Conservation (phyloP, 37 sponge, comb jelly and placozoan species). For the Crambe crambe region DNA sequence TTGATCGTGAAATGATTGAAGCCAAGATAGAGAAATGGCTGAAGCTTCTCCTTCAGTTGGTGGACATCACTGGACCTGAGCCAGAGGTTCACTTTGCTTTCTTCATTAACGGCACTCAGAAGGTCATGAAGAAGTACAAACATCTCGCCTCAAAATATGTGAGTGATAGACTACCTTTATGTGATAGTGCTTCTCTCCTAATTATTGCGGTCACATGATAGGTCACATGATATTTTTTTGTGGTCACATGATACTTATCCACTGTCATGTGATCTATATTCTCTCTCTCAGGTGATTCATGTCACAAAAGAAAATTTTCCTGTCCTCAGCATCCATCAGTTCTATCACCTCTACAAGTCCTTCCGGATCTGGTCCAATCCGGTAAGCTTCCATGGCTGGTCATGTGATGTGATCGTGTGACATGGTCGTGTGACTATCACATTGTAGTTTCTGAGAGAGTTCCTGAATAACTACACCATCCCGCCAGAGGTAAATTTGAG, state of each 20-base stretch:
- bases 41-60: conserved; percentile 34
- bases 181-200: not conserved
- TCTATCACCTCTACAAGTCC: conserved; percentile 44
- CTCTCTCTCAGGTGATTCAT: conserved; percentile 21
- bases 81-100: conserved; percentile 11
- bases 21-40: conserved; percentile 33
- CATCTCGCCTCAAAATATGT: conserved; percentile 19
- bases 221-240: no score
- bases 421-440: not conserved
- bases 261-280: not conserved
- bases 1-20: conserved; percentile 2
- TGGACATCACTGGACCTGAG: conserved; percentile 34
- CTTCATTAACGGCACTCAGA: conserved; percentile 7
- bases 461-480: conserved; percentile 29
- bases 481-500: conserved; percentile 19
- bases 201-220: not conserved
- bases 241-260: no score
- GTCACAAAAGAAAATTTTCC: conserved; percentile 23
- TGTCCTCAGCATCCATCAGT: conserved; percentile 29
- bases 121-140: conserved; percentile 18
- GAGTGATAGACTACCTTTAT: not conserved
- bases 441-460: conserved; percentile 46
- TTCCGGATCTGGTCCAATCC: conserved; percentile 38
- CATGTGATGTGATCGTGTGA: not conserved
- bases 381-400: not conserved